Evolutionary conservation across 2,888 invertebrate genomes (phyloP).

Genomic region (Cerastis rubricosa): DNA sequence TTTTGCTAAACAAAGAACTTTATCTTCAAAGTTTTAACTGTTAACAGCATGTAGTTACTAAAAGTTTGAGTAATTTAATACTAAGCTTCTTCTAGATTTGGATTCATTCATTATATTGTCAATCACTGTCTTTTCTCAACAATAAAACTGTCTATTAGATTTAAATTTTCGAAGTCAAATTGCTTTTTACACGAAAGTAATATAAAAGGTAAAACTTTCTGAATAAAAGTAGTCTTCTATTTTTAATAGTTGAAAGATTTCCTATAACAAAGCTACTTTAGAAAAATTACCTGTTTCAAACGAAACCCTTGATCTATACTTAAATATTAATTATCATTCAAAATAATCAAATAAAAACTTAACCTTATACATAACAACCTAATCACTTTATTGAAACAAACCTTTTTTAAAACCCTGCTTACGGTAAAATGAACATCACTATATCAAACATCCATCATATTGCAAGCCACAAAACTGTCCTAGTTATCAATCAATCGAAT

Average conservation of each 20-base stretch:
- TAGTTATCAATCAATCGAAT: slow-evolving; percentile 22
- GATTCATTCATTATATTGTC: slow-evolving; percentile 55
- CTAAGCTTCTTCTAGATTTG: slow-evolving; percentile 61
- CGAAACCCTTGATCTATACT: neutral
- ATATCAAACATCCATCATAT: slow-evolving; percentile 9
- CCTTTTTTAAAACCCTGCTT: slow-evolving; percentile 29
- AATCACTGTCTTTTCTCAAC: slow-evolving; percentile 45
- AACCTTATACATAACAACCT: slow-evolving; percentile 18
- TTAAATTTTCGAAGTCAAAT: no score
- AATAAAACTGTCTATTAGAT: slow-evolving; percentile 42
- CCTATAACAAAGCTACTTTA: no score
- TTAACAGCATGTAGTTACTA: slow-evolving; percentile 67
- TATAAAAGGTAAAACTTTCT: slow-evolving; percentile 11
- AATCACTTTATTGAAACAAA: slow-evolving; percentile 33
- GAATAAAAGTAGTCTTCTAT: neutral
- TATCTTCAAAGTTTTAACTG: slow-evolving; percentile 20
- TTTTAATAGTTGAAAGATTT: neutral
- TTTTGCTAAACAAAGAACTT: slow-evolving; percentile 37
- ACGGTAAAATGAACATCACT: slow-evolving; percentile 57
- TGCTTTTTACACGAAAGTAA: slow-evolving; percentile 8
- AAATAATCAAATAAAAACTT: slow-evolving; percentile 6
- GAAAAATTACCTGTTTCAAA: no score
- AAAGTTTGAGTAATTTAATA: slow-evolving; percentile 45
- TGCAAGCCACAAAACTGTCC: slow-evolving; percentile 21
- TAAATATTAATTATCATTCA: neutral